Percentiles rank a stretch among this genome's conserved stretches.
These are phyloP conservation scores for Choloepus didactylus DNA, from an alignment of 2,797 vertebrate genomes.

Conservation along the genomic window DNA sequence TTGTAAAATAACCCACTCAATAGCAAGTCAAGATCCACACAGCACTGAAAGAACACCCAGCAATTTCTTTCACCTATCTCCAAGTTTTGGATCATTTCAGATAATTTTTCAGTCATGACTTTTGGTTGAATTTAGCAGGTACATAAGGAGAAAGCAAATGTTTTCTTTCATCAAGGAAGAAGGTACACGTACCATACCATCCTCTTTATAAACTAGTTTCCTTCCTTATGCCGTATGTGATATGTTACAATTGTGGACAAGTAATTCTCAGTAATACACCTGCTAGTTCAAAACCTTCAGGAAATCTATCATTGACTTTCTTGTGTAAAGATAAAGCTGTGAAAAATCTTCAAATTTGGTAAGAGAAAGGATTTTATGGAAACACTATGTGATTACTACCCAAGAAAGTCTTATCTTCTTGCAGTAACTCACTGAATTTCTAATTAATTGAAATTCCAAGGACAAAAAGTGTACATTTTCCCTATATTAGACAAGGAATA, in stretches of 20 bases:
- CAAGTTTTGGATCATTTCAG: neutral
- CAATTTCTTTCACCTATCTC: neutral
- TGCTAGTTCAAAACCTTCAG: neutral
- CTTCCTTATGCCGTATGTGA: neutral
- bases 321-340: conserved; percentile 2
- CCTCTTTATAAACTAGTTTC: neutral
- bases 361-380: neutral
- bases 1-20: neutral
- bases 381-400: neutral
- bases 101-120: neutral
- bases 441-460: conserved; percentile 12
- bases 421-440: neutral
- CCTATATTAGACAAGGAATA: neutral
- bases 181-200: too few species aligned
- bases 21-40: neutral
- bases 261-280: neutral
- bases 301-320: neutral
- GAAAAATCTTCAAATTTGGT: neutral
- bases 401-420: neutral
- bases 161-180: neutral
- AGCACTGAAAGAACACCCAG: neutral
- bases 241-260: neutral
- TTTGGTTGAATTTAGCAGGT: neutral
- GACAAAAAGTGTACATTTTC: neutral
- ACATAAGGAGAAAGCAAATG: neutral